These are phyloP conservation scores for Etheostoma perlongum DNA, from an alignment of 2,797 vertebrate genomes.

Conservation along the genomic window DNA sequence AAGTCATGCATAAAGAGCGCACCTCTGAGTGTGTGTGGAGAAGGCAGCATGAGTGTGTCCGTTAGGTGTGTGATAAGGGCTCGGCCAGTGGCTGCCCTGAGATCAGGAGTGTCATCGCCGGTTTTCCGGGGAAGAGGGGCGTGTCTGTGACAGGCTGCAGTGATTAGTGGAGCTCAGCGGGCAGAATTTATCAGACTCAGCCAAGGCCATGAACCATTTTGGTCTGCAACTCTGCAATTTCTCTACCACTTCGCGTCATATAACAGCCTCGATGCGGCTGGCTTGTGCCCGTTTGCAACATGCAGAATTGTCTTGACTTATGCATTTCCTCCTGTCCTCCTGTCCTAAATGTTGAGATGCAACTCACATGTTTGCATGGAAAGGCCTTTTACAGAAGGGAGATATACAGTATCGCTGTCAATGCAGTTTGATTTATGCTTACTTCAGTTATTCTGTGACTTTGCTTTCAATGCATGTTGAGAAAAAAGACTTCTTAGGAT, in stretches of 20 bases:
- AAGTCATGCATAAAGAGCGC: conserved; percentile 31
- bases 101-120: conserved; percentile 54
- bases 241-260: conserved; percentile 66
- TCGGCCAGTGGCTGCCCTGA: conserved; percentile 55
- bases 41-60: conserved; percentile 38
- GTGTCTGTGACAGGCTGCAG: conserved; percentile 75
- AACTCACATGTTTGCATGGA: conserved; percentile 24
- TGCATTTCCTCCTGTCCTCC: conserved; percentile 14
- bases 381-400: background rate
- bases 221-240: conserved; percentile 79
- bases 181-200: conserved; percentile 82
- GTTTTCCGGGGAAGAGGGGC: conserved; percentile 68
- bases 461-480: conserved; percentile 1
- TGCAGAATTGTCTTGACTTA: conserved; percentile 11
- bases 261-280: conserved; percentile 53
- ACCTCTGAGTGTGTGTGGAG: conserved; percentile 11
- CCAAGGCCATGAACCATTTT: conserved; percentile 77
- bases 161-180: conserved; percentile 83
- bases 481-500: conserved; percentile 7
- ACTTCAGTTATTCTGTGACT: conserved; percentile 27
- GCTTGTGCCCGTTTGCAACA: conserved; percentile 34
- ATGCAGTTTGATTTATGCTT: conserved; percentile 36
- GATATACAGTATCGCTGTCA: background rate
- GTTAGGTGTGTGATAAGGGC: conserved; percentile 38
- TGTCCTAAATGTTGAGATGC: conserved; percentile 20